Conservation (phyloP, 2,797 vertebrate species). For the Limosa lapponica region DNA sequence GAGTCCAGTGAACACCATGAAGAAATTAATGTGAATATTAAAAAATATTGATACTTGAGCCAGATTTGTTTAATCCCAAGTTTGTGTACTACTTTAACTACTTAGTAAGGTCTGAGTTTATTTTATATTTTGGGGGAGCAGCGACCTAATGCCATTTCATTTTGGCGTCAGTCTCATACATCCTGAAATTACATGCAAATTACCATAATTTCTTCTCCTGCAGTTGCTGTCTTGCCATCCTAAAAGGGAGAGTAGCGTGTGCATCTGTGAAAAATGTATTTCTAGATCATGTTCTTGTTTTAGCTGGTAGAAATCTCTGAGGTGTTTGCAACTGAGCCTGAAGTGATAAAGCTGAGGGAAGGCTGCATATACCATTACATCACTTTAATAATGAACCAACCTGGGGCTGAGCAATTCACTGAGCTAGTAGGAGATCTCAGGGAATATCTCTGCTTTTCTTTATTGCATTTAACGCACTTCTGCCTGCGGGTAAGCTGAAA, state of each 20-base stretch:
- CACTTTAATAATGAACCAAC: neutral
- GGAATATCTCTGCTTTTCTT: neutral
- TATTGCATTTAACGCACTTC: neutral
- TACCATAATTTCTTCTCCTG: neutral
- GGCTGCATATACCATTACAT: neutral
- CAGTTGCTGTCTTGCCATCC: neutral
- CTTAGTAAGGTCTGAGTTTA: neutral
- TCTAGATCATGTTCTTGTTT: neutral
- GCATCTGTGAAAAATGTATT: neutral
- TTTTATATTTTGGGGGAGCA: neutral
- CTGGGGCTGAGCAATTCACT: neutral
- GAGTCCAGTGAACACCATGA: neutral
- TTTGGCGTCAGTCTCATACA: neutral
- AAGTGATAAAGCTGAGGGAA: neutral
- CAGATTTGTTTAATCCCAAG: neutral
- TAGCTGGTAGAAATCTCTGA: neutral
- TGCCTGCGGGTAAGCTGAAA: neutral
- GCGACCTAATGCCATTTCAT: neutral
- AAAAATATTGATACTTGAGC: neutral
- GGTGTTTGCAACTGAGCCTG: neutral
- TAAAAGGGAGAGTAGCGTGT: neutral
- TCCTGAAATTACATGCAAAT: neutral
- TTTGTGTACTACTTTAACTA: neutral
- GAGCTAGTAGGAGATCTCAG: neutral
- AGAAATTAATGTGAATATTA: neutral